Evolutionary conservation across 2,888 invertebrate genomes (phyloP).

Genomic region (Drosophila nr. medialis): DNA sequence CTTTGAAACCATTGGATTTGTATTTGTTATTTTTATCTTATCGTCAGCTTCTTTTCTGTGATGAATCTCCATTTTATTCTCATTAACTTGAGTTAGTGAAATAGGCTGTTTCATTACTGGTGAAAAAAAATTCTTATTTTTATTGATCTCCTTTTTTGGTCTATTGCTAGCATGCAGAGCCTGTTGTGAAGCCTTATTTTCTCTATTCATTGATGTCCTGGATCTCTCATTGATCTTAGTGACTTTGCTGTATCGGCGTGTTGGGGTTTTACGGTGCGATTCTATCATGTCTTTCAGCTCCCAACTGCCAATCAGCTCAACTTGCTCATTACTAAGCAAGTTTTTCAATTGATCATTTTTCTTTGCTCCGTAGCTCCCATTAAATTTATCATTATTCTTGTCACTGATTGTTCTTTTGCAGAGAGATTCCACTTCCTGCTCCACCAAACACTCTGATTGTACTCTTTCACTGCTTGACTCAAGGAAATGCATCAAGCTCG

Average conservation of each 20-base stretch:
- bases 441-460: background rate
- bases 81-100: background rate
- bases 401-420: background rate
- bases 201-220: background rate
- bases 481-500: background rate
- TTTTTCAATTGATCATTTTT: background rate
- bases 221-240: background rate
- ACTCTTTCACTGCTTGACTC: background rate
- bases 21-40: background rate
- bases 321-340: conserved; percentile 3
- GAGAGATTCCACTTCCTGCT: background rate
- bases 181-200: background rate
- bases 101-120: background rate
- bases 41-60: background rate
- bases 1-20: background rate
- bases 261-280: fast-evolving
- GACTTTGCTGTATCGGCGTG: background rate
- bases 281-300: background rate
- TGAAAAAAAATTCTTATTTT: too few relatives aligned
- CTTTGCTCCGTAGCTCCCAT: background rate
- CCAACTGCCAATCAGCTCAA: conserved; percentile 5
- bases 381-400: background rate
- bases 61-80: background rate
- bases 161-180: conserved; percentile 17
- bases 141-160: background rate